Base-by-base conservation (phyloP, 2,888 invertebrate species). In the Apoderus coryli region DNA sequence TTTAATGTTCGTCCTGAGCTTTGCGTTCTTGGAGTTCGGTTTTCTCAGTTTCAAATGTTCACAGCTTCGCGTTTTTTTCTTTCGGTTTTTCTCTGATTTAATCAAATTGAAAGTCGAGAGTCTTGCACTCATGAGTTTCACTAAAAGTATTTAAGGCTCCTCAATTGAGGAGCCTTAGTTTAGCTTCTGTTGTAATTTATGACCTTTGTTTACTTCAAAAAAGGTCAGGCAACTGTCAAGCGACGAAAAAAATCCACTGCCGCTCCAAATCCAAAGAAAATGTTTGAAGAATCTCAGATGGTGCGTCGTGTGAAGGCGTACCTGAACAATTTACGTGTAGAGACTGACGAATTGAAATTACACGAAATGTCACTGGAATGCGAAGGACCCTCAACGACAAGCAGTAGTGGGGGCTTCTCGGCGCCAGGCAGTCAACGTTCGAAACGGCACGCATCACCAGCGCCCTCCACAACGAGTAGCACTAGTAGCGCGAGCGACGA, bases 251-350 rank as follows among this genome's bases (percentile, higher is more conserved):
- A 89, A 54, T 80, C 89, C 0, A 72, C 82, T 15, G 80, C 88
- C 14, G 81, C 86, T 3, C 88, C 88, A 2, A 93, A 95, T 60
- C 86, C 89, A 29, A 93, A 93, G 61, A 93, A 92, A 59, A 93
- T 95, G 92, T 95, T 90, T 58, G 95, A 95, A 59, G 93, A 95
- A 64, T 92, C 95, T 15, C 90, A 95, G 62, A 96, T 96, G 96
- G 92, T 93, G 32, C 71, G 95, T 15, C 69, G 93, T 33, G 95
- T 96, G 4, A 92, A 95, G 56, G 85, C 95, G 3, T 98, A 98
- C 61, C 67, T 98, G 35, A 80, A 81, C 42, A 81, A 86, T 47
- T 75, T 96, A 67, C 80, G 86, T 46, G 85, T 89, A 4, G 82
- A 86, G 45, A 84, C 79, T 7, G 89, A 95, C 52, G 96, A 96